A percentile compares a stretch with the other conserved stretches of the same genome.
Conservation (phyloP, 1,140 invertebrate genomes). For the Proctacanthus coquilletti region DNA sequence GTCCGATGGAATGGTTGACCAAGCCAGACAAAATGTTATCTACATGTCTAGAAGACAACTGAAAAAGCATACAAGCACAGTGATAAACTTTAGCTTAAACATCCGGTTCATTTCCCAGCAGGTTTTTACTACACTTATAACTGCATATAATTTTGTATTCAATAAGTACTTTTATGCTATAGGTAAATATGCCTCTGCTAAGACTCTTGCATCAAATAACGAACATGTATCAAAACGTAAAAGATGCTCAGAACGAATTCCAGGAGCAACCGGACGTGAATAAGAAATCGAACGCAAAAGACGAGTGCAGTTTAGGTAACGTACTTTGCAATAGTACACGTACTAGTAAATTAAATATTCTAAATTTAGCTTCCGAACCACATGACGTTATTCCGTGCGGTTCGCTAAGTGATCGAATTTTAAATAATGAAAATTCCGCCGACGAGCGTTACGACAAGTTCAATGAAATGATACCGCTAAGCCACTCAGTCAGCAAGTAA, state of each 20-base stretch:
- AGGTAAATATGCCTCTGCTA: conserved; percentile 89
- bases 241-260: conserved; percentile 82
- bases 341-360: conserved; percentile 1
- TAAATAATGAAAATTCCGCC: conserved; percentile 18
- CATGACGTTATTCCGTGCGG: conserved; percentile 36
- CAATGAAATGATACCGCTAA: conserved; percentile 22
- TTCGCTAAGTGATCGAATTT: conserved; percentile 25
- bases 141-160: conserved; percentile 4
- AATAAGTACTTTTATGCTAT: conserved; percentile 9
- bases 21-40: conserved; percentile 63
- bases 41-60: conserved; percentile 74
- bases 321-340: background rate
- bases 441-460: conserved; percentile 31
- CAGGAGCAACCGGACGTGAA: conserved; percentile 46
- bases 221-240: conserved; percentile 95
- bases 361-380: conserved; percentile 39
- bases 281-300: conserved; percentile 28
- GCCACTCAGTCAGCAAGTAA: conserved; percentile 7
- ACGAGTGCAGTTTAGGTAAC: conserved; percentile 30
- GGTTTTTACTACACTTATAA: conserved; percentile 28
- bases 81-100: conserved; percentile 75
- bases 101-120: conserved; percentile 78
- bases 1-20: conserved; percentile 77
- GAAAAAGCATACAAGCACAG: conserved; percentile 77
- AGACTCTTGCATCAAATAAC: conserved; percentile 88